Percentiles rank a stretch among this genome's conserved stretches.
Evolutionary conservation across 2,888 invertebrate species (phyloP).

Genomic region (Villa cingulata): DNA sequence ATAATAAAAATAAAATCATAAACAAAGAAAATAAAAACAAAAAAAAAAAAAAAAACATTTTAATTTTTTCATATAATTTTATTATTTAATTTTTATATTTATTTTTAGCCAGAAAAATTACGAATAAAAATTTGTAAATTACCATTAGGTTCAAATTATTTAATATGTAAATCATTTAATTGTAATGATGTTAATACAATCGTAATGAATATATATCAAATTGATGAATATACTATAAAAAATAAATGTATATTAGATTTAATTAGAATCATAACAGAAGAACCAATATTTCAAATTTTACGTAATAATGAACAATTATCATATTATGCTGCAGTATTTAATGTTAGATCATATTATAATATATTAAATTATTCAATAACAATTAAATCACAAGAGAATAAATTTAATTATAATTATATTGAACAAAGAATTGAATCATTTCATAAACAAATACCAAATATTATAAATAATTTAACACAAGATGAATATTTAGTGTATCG

Average conservation of each 20-base stretch:
- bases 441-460: constrained; percentile 42
- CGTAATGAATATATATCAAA: constrained; percentile 70
- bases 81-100: too few relatives aligned
- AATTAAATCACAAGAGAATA: constrained; percentile 57
- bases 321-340: constrained; percentile 57
- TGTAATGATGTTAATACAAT: constrained; percentile 57
- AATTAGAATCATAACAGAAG: constrained; percentile 65
- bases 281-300: constrained; percentile 65
- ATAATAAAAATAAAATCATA: too few relatives aligned
- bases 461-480: constrained; percentile 40
- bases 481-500: constrained; percentile 44
- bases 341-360: constrained; percentile 52
- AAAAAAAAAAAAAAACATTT: too few relatives aligned
- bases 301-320: constrained; percentile 75
- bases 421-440: constrained; percentile 53
- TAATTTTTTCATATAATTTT: too few relatives aligned
- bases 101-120: constrained; percentile 13
- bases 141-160: constrained; percentile 46
- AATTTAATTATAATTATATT: constrained; percentile 49
- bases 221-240: constrained; percentile 41
- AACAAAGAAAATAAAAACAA: too few relatives aligned
- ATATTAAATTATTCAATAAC: constrained; percentile 59
- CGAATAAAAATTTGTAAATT: constrained; percentile 45
- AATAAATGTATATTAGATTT: constrained; percentile 51
- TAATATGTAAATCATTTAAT: constrained; percentile 53